Evolutionary conservation across 1,140 invertebrate species (phyloP), one percentile per base, ranked within the genome.

Genomic region (Onthophagus taurus): DNA sequence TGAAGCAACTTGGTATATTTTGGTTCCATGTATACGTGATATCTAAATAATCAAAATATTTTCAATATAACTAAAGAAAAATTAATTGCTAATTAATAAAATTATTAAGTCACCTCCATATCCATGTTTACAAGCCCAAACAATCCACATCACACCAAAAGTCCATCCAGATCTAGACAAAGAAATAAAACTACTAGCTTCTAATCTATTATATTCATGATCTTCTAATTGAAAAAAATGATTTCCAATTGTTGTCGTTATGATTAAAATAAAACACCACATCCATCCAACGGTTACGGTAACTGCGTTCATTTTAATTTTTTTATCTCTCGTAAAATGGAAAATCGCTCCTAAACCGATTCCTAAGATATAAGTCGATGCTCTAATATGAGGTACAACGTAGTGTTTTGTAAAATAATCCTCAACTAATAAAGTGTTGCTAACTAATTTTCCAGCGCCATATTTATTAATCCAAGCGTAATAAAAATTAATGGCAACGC

Each of bases 381-480:
- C 47, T 44, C 51, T 45, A 4, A 45, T 34, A 31, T 55, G 35
- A 1, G 51, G 49, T 7, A 48, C 39, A 21, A 50, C 49, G 21
- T 57, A 52, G 49, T 57, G 43, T 7, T 31, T 14, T 18, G 35
- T 26, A 34, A 55, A 57, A 39, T 53, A 57, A 17, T 55, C 35
- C 4, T 43, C 31, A 9, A 26, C 23, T 2, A 49, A 34, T 14
- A 49, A 31, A 37, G 45, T 36, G 13, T 42, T 49, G 5, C 48
- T 49, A 45, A 58, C 44, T 18, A 52, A 49, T 31, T 54, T 50
- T 42, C 48, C 50, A 4, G 52, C 56, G 35, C 49, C 51, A 30
- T 54, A 58, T 37, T 51, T 36, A 45, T 58, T 52, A 14, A 48
- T 47, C 54, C 53, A 58, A 7, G 56, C 56, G 19, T 54, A 31